phyloP scores from a whole-genome alignment of 2,797 vertebrate genomes.

The Danio tinwini region DNA sequence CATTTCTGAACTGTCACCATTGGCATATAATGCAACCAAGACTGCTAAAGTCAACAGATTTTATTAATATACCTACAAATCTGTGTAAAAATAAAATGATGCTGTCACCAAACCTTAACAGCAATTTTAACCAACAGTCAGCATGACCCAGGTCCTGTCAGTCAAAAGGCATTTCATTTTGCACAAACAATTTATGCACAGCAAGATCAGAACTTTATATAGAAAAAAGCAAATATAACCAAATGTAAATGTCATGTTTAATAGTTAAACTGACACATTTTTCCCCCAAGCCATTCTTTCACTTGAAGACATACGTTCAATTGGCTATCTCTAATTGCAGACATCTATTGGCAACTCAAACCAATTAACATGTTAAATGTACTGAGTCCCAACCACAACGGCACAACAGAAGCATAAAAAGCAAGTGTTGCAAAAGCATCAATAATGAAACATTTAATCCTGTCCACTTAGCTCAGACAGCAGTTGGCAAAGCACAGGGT shows the following conservation, averaged over 20 bases:
- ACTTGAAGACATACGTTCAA: background rate
- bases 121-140: background rate
- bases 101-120: too few relatives aligned
- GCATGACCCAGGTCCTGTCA: background rate
- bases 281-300: background rate
- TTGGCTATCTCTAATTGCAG: slow-evolving; percentile 33
- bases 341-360: slow-evolving; percentile 40
- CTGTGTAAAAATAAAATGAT: too few relatives aligned
- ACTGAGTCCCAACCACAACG: slow-evolving; percentile 33
- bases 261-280: background rate
- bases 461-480: slow-evolving; percentile 38
- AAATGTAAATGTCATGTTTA: background rate
- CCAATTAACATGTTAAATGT: slow-evolving; percentile 34
- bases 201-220: background rate
- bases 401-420: slow-evolving; percentile 29
- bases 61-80: too few relatives aligned
- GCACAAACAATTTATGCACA: background rate
- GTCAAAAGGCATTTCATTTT: background rate
- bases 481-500: slow-evolving; percentile 28
- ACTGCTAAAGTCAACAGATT: too few relatives aligned
- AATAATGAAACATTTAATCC: slow-evolving; percentile 45
- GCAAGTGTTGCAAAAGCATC: slow-evolving; percentile 28
- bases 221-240: background rate
- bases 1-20: too few relatives aligned
- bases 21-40: too few relatives aligned